These are phyloP conservation scores for Electrona antarctica DNA, from an alignment of 2,113 vertebrate species.

Conservation along the genomic window DNA sequence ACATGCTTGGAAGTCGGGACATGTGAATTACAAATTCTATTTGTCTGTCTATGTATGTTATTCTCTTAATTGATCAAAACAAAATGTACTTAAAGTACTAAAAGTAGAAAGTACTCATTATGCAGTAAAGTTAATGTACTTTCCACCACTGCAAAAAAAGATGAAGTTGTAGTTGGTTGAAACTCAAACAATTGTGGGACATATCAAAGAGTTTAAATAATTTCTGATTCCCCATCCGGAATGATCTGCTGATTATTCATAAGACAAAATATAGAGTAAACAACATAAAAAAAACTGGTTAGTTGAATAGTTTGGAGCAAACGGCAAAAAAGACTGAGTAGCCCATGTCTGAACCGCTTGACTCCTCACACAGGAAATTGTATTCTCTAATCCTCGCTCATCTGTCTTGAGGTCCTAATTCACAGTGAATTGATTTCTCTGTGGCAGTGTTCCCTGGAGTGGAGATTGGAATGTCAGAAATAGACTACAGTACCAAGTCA, in stretches of 20 bases:
- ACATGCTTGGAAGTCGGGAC: neutral
- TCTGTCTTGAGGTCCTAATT: slow-evolving; percentile 5
- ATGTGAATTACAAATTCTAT: slow-evolving; percentile 13
- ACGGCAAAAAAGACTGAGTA: neutral
- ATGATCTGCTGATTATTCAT: neutral
- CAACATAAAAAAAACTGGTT: neutral
- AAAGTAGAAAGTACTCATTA: too few relatives aligned
- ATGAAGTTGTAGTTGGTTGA: too few relatives aligned
- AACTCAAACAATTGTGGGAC: neutral
- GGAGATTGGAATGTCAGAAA: neutral
- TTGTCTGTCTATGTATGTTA: slow-evolving; percentile 21
- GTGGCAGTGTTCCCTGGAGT: neutral
- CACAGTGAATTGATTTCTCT: slow-evolving; percentile 7
- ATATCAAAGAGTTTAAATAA: neutral
- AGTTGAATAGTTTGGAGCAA: neutral
- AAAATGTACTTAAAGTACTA: too few relatives aligned
- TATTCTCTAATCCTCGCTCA: neutral
- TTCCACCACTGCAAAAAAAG: too few relatives aligned
- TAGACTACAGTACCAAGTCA: neutral
- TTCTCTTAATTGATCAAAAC: neutral
- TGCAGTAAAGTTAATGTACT: too few relatives aligned
- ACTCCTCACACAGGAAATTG: slow-evolving; percentile 1
- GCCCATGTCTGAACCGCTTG: neutral
- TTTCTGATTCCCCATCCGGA: neutral
- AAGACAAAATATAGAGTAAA: neutral